A percentile compares a stretch with the other conserved stretches of the same genome.
These are phyloP conservation scores for Calidris pygmaea DNA, from an alignment of 2,113 vertebrate genomes.

Conservation along the genomic window DNA sequence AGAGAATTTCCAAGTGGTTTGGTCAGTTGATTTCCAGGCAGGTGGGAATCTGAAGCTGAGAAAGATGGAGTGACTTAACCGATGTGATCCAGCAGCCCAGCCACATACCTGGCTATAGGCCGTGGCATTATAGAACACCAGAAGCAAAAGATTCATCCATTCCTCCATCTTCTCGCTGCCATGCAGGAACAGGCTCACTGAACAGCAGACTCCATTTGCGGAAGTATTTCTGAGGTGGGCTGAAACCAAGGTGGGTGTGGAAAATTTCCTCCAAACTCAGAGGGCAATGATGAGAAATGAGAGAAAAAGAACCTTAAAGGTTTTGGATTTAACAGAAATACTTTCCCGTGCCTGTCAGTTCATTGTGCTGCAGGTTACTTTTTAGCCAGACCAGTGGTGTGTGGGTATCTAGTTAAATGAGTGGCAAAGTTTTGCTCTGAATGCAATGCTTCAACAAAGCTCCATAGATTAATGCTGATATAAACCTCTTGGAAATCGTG, in stretches of 20 bases:
- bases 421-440: neutral
- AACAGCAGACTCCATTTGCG: neutral
- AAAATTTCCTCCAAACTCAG: neutral
- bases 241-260: neutral
- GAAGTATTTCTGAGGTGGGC: neutral
- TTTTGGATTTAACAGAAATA: neutral
- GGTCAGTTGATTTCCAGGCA: neutral
- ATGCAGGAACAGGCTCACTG: neutral
- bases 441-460: neutral
- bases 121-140: neutral
- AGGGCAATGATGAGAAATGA: neutral
- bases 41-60: neutral
- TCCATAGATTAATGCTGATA: neutral
- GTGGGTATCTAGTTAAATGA: neutral
- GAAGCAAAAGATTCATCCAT: neutral
- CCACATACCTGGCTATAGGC: neutral
- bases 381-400: neutral
- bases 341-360: neutral
- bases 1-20: neutral
- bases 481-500: constrained; percentile 12
- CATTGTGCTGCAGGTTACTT: neutral
- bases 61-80: neutral
- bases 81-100: neutral
- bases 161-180: neutral
- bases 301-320: neutral